Conservation (phyloP, 2,888 invertebrate species). For the Plusia festucae region DNA sequence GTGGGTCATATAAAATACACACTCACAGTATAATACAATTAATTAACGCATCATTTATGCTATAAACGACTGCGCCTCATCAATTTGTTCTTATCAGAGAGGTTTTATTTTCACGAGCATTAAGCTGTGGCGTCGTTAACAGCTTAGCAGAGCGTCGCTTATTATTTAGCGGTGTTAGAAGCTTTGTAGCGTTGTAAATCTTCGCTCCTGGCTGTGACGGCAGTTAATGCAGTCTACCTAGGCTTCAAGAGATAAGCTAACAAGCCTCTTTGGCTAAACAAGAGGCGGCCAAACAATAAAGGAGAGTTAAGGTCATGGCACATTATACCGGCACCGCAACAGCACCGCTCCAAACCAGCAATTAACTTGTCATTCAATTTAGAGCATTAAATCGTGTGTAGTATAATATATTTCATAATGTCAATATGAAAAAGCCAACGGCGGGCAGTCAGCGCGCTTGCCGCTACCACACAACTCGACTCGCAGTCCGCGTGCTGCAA, state of each 20-base stretch:
- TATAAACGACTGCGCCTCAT: conserved; percentile 29
- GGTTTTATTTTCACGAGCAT: conserved; percentile 31
- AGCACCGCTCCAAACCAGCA: too few species aligned
- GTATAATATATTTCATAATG: too few species aligned
- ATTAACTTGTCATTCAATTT: too few species aligned
- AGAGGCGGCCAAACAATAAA: conserved; percentile 86
- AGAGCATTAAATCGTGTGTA: too few species aligned
- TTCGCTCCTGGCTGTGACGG: conserved; percentile 74
- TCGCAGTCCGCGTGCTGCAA: too few species aligned
- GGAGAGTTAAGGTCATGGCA: too few species aligned
- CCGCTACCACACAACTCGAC: too few species aligned
- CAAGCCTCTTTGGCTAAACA: conserved; percentile 86
- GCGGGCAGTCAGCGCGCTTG: too few species aligned
- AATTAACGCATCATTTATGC: conserved; percentile 58
- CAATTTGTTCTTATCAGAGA: conserved; percentile 35
- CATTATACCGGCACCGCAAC: too few species aligned
- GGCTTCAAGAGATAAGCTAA: conserved; percentile 84
- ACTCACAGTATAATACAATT: conserved; percentile 63
- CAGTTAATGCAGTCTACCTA: conserved; percentile 85
- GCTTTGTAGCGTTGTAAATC: conserved; percentile 77
- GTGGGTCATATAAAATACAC: conserved; percentile 65
- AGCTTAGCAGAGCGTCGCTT: conserved; percentile 54
- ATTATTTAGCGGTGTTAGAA: conserved; percentile 70
- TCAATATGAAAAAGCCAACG: too few species aligned
- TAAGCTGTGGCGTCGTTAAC: conserved; percentile 41